These are phyloP conservation scores for Drosophila tristis DNA, from an alignment of 1,140 invertebrate species.

Conservation along the genomic window DNA sequence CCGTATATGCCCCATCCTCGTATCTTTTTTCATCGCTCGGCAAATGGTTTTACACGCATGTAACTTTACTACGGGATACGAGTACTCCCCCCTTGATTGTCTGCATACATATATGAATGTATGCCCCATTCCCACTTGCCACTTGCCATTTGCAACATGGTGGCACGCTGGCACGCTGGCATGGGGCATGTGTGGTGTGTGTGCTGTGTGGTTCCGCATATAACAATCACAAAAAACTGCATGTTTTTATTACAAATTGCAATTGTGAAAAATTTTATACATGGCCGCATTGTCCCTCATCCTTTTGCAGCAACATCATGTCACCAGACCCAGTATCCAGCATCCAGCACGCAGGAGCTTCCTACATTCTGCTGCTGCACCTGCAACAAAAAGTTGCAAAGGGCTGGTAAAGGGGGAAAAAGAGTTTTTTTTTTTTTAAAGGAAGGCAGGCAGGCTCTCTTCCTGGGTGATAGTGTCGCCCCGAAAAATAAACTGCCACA, in stretches of 20 bases:
- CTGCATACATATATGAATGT: slow-evolving; percentile 20
- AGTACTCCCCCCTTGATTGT: slow-evolving; percentile 1
- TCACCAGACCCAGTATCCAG: slow-evolving; percentile 55
- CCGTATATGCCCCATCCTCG: too few species aligned
- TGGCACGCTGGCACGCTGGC: neutral
- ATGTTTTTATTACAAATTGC: slow-evolving; percentile 83
- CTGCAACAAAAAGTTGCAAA: slow-evolving; percentile 21
- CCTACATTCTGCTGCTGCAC: slow-evolving; percentile 11
- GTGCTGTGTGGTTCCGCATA: slow-evolving; percentile 41
- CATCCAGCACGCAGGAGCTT: neutral
- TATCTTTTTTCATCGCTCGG: slow-evolving; percentile 27
- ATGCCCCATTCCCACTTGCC: slow-evolving; percentile 13
- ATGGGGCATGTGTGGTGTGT: slow-evolving; percentile 36
- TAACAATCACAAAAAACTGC: slow-evolving; percentile 79
- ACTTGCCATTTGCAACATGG: slow-evolving; percentile 3
- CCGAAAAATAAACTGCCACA: slow-evolving; percentile 78
- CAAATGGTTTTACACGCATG: slow-evolving; percentile 62
- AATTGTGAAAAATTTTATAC: slow-evolving; percentile 83
- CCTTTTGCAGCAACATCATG: slow-evolving; percentile 55
- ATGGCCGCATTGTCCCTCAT: slow-evolving; percentile 60
- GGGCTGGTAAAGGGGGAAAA: neutral
- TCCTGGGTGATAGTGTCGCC: slow-evolving; percentile 67
- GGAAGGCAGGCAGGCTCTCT: slow-evolving; percentile 30
- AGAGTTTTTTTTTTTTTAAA: neutral
- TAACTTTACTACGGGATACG: slow-evolving; percentile 17